A percentile compares a stretch with the other conserved stretches of the same genome.
These are phyloP conservation scores for Natrix natrix DNA, from an alignment of 2,797 vertebrate genomes.

Conservation along the genomic window DNA sequence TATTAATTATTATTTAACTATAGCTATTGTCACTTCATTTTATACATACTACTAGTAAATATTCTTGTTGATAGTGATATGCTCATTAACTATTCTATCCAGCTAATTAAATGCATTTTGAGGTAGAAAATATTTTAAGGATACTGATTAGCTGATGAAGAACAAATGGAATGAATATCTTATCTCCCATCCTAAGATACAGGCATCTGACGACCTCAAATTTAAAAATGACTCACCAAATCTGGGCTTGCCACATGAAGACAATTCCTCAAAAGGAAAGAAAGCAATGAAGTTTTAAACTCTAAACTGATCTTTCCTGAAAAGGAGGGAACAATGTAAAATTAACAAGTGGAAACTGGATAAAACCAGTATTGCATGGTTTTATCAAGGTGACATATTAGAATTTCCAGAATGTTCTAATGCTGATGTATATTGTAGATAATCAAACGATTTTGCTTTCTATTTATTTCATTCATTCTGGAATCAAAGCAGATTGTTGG, in stretches of 20 bases:
- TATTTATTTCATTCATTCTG: background rate
- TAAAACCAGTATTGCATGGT: background rate
- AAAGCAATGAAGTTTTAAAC: background rate
- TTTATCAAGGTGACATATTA: background rate
- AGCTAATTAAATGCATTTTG: background rate
- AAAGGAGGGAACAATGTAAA: background rate
- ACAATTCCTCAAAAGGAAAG: background rate
- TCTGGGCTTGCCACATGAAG: background rate
- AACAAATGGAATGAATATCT: background rate
- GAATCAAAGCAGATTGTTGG: conserved; percentile 8
- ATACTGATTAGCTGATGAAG: background rate
- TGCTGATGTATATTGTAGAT: background rate
- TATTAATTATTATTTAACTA: too few species aligned
- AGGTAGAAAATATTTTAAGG: background rate
- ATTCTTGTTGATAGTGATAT: background rate
- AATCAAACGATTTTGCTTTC: conserved; percentile 5
- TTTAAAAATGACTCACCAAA: background rate
- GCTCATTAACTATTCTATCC: background rate
- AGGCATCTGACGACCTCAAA: background rate
- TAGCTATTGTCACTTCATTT: too few species aligned
- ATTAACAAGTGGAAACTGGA: background rate
- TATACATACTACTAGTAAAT: too few species aligned
- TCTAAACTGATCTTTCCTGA: background rate
- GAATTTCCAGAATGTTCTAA: background rate
- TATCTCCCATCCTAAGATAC: background rate